These are phyloP conservation scores for Sturmia bella DNA, from an alignment of 2,888 invertebrate genomes.

Conservation along the genomic window DNA sequence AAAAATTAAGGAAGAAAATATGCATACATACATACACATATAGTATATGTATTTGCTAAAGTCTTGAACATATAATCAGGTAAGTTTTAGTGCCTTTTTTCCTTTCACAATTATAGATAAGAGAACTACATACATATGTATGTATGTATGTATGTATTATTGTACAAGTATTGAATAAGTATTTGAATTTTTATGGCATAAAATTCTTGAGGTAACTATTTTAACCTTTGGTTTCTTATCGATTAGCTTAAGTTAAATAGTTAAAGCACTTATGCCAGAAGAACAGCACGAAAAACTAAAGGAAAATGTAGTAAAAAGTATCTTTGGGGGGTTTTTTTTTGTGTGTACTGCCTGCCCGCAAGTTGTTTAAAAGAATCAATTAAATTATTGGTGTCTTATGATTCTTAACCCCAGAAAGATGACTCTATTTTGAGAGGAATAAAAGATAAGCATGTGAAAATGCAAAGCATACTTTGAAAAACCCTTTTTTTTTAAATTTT, in stretches of 20 bases:
- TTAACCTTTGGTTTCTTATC: constrained; percentile 67
- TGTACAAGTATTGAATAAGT: not conserved
- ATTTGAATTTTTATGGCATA: constrained; percentile 19
- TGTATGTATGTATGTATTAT: not conserved
- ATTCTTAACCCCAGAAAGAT: no score
- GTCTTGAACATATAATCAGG: constrained; percentile 24
- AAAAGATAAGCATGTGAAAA: no score
- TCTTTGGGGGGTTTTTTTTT: constrained; percentile 24
- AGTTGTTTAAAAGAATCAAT: constrained; percentile 22
- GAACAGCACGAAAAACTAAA: constrained; percentile 36
- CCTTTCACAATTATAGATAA: no score
- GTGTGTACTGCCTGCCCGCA: constrained; percentile 22
- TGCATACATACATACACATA: not conserved
- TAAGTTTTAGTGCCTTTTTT: constrained; percentile 46
- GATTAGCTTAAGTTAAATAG: constrained; percentile 67
- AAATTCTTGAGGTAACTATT: constrained; percentile 54
- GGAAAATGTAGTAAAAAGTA: constrained; percentile 41
- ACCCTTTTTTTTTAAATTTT: no score
- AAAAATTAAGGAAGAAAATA: constrained; percentile 5
- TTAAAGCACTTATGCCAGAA: constrained; percentile 63
- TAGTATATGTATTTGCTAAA: constrained; percentile 15
- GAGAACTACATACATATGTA: no score
- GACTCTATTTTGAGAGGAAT: no score
- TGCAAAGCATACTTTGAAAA: no score
- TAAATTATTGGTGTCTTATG: not conserved